A percentile compares a stretch with the other conserved stretches of the same genome.
Conservation (phyloP, 2,888 invertebrate genomes). For the Eupithecia exiguata region DNA sequence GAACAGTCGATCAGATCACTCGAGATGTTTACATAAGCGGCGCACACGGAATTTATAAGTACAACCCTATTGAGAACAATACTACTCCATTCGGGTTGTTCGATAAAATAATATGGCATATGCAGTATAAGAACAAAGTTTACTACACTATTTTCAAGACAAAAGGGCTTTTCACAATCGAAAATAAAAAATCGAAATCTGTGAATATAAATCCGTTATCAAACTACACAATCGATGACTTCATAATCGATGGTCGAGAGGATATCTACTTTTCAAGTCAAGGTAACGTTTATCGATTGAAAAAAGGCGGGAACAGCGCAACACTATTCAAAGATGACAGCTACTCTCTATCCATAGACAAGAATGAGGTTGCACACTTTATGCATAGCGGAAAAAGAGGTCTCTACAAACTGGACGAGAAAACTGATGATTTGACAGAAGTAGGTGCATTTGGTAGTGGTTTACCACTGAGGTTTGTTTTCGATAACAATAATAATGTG, state of each 20-base stretch:
- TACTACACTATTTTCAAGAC: constrained; percentile 60
- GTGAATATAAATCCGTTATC: constrained; percentile 49
- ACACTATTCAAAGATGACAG: constrained; percentile 58
- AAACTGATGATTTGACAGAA: constrained; percentile 52
- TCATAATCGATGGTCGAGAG: constrained; percentile 62
- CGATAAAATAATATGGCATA: constrained; percentile 66
- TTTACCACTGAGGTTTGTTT: constrained; percentile 57
- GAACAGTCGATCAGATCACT: constrained; percentile 61
- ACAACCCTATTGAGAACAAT: constrained; percentile 52
- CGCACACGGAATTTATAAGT: constrained; percentile 61
- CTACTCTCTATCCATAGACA: constrained; percentile 63
- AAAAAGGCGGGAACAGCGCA: constrained; percentile 55
- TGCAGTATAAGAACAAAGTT: constrained; percentile 63
- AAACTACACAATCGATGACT: constrained; percentile 65
- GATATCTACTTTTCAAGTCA: constrained; percentile 68
- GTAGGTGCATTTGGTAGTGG: constrained; percentile 63
- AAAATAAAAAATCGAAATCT: constrained; percentile 53
- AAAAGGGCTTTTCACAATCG: constrained; percentile 58
- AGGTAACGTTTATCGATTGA: constrained; percentile 57
- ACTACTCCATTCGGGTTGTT: constrained; percentile 54
- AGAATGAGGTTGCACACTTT: constrained; percentile 60
- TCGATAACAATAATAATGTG: constrained; percentile 66
- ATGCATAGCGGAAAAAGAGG: constrained; percentile 60
- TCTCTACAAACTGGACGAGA: constrained; percentile 63
- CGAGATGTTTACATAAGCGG: constrained; percentile 65